phyloP scores from a whole-genome alignment of 2,113 vertebrate species.

The Calypte anna region DNA sequence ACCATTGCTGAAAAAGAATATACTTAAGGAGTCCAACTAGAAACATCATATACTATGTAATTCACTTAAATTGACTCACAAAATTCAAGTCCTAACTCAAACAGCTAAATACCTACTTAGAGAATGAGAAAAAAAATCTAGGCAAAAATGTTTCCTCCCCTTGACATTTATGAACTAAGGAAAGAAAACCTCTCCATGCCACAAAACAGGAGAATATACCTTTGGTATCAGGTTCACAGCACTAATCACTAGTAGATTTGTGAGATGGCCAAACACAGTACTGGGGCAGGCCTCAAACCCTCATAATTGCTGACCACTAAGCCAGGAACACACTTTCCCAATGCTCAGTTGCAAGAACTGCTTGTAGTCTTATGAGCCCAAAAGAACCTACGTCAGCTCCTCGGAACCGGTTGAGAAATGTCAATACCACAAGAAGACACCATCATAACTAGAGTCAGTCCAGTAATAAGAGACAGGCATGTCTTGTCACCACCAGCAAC shows the following conservation, averaged over 20 bases:
- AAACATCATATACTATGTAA: not conserved
- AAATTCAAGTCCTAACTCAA: not conserved
- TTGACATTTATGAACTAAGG: not conserved
- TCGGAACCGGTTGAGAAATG: not conserved
- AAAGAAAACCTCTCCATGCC: not conserved
- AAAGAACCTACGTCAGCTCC: not conserved
- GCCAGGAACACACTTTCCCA: not conserved
- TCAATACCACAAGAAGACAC: conserved; percentile 23
- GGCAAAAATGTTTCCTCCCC: not conserved
- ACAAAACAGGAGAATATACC: not conserved
- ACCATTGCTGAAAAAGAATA: not conserved
- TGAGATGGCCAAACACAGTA: not conserved
- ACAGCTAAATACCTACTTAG: not conserved
- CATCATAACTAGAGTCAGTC: not conserved
- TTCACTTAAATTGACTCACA: not conserved
- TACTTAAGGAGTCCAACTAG: not conserved
- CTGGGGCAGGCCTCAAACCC: not conserved
- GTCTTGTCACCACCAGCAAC: not conserved
- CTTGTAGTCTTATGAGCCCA: not conserved
- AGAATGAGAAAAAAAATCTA: not conserved
- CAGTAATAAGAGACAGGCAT: not conserved
- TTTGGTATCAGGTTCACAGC: not conserved
- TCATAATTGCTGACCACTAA: not conserved
- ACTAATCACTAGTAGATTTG: not conserved
- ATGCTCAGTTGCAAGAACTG: not conserved